Base-by-base conservation (phyloP, 1,140 invertebrate genomes). In the Drosophila tsacasi region DNA sequence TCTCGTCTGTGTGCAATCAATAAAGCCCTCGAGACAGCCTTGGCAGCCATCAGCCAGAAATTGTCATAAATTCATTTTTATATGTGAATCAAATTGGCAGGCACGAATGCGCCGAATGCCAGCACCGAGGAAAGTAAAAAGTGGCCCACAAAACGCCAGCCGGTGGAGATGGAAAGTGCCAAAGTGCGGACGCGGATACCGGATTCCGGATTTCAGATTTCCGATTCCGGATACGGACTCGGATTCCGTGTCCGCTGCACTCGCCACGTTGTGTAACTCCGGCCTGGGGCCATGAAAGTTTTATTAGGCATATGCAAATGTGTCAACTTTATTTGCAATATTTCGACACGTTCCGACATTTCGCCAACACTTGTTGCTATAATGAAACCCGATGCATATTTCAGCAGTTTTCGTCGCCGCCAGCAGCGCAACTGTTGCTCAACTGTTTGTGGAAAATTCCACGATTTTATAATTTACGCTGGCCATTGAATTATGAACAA, bases 301-400 rank as follows among this genome's bases (percentile, higher is more conserved):
- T 91, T 85, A 92, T 92, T 92, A 92, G 86, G 82, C 65, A 30
- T 91, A 92, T 92, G 91, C 86, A 92, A 92, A 92, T 92, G 91
- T 92, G 91, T 84, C 83, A 92, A 84, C 83, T 84, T 92, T 79
- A 92, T 82, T 81, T 86, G 82, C 76, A 69, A 89, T 90, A 81
- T 81, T 81, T 84, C 76, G 77, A 81, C 85, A 91, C 82, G 76
- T 71, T 71, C 21, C 59, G 65, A 37, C 59, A 61, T 85, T 81
- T 82, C 79, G 83, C 76, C 54, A 35, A 57, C 85, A 90, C 86
- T 90, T 90, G 85, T 90, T 90, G 85, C 86, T 82, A 90, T 80
- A 90, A 90, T 90, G 79, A 80, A 57, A 85, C 71, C 68, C 40
- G 40, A 72, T 79, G 63, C 60, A 79, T 84, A 78, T 71, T 81